These are phyloP conservation scores for Cotesia chilonis DNA, from an alignment of 1,140 invertebrate species.

Conservation along the genomic window DNA sequence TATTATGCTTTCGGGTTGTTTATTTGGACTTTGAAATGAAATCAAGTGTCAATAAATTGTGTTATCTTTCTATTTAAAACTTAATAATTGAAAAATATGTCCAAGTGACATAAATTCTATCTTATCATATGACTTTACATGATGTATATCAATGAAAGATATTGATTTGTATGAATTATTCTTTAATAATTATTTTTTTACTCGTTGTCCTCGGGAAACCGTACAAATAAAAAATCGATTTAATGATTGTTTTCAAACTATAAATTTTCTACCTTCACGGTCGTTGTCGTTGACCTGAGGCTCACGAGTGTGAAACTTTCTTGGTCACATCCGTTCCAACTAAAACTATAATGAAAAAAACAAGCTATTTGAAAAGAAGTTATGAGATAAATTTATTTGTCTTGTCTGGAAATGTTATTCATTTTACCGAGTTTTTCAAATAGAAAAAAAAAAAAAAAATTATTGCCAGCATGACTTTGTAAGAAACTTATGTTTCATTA, in stretches of 20 bases:
- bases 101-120: too few species aligned
- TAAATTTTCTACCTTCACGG: constrained; percentile 15
- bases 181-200: not conserved
- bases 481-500: too few species aligned
- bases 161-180: too few species aligned
- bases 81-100: too few species aligned
- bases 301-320: not conserved
- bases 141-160: too few species aligned
- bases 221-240: constrained; percentile 10
- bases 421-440: not conserved
- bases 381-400: not conserved
- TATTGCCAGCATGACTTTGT: too few species aligned
- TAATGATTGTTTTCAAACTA: constrained; percentile 12
- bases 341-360: not conserved
- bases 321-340: constrained; percentile 1
- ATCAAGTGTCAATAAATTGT: too few species aligned
- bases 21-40: too few species aligned
- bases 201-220: not conserved
- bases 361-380: not conserved
- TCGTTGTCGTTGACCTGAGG: constrained; percentile 2
- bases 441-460: too few species aligned
- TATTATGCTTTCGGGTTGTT: too few species aligned
- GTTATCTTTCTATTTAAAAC: too few species aligned
- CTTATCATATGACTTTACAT: too few species aligned
- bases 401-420: not conserved